A percentile compares a stretch with the other conserved stretches of the same genome.
Conservation (phyloP, 2,888 invertebrate species). For the Leucophenga montana region DNA sequence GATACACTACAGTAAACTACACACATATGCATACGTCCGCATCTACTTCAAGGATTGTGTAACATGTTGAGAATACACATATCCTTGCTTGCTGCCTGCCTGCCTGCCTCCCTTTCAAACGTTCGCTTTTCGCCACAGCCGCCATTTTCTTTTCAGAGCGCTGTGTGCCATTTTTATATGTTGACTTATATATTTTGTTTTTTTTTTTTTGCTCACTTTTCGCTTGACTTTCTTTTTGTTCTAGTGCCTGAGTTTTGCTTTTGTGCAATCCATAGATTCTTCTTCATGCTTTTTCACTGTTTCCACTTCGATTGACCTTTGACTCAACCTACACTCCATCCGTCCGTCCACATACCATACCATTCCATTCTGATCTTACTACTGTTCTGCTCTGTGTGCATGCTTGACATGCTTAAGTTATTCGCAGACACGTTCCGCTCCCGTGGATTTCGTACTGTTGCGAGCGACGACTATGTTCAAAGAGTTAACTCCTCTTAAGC, state of each 20-base stretch:
- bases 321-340: slow-evolving; percentile 43
- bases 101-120: slow-evolving; percentile 21
- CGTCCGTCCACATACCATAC: not conserved
- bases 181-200: slow-evolving; percentile 39
- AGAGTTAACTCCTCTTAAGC: slow-evolving; percentile 60
- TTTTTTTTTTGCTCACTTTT: slow-evolving; percentile 49
- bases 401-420: slow-evolving; percentile 40
- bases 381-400: too few species aligned
- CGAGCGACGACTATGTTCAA: slow-evolving; percentile 33
- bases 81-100: slow-evolving; percentile 31
- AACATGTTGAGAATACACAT: slow-evolving; percentile 51
- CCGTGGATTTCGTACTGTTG: slow-evolving; percentile 33
- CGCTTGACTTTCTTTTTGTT: slow-evolving; percentile 17
- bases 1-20: slow-evolving; percentile 44
- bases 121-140: slow-evolving; percentile 30
- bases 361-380: too few species aligned
- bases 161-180: slow-evolving; percentile 33
- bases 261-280: not conserved
- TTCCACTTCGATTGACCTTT: slow-evolving; percentile 65
- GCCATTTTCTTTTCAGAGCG: slow-evolving; percentile 44
- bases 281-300: slow-evolving; percentile 29
- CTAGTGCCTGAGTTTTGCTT: slow-evolving; percentile 23
- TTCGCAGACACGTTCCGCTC: slow-evolving; percentile 48
- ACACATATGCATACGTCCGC: slow-evolving; percentile 30
- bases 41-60: slow-evolving; percentile 59